Evolutionary conservation across 2,113 vertebrate genomes (phyloP).

Genomic region (Myotis yumanensis): DNA sequence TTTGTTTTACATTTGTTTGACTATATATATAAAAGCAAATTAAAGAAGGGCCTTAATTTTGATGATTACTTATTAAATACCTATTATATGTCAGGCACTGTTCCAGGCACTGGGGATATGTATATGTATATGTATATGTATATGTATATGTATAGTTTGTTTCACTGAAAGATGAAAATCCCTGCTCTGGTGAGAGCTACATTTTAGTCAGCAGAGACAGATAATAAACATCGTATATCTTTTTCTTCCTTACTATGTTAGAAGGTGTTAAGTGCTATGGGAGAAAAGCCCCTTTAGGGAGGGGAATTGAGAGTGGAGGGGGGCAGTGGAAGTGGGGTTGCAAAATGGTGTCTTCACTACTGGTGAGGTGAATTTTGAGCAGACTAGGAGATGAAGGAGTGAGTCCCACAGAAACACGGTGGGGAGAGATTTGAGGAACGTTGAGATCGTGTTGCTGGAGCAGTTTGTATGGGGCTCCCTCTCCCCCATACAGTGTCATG

Average conservation of each 20-base stretch:
- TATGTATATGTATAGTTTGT: not conserved
- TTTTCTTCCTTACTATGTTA: constrained; percentile 18
- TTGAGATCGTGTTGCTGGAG: not conserved
- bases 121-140: too few species aligned
- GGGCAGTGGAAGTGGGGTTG: not conserved
- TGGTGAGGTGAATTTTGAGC: not conserved
- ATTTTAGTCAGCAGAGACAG: constrained; percentile 47
- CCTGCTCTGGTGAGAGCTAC: not conserved
- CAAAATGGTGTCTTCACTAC: not conserved
- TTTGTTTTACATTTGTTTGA: constrained; percentile 17
- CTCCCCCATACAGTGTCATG: not conserved
- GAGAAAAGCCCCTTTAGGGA: not conserved
- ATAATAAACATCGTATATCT: not conserved
- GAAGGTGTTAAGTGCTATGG: not conserved
- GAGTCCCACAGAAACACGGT: not conserved
- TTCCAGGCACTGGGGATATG: not conserved
- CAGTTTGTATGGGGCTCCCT: not conserved
- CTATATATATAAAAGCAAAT: not conserved
- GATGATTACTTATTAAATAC: not conserved
- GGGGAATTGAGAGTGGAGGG: not conserved
- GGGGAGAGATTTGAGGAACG: not conserved
- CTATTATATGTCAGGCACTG: not conserved
- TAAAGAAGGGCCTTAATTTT: constrained; percentile 16
- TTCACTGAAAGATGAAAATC: not conserved
- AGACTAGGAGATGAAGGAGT: not conserved